Base-by-base conservation (phyloP, 2,113 vertebrate species). In the Lipophrys pholis region DNA sequence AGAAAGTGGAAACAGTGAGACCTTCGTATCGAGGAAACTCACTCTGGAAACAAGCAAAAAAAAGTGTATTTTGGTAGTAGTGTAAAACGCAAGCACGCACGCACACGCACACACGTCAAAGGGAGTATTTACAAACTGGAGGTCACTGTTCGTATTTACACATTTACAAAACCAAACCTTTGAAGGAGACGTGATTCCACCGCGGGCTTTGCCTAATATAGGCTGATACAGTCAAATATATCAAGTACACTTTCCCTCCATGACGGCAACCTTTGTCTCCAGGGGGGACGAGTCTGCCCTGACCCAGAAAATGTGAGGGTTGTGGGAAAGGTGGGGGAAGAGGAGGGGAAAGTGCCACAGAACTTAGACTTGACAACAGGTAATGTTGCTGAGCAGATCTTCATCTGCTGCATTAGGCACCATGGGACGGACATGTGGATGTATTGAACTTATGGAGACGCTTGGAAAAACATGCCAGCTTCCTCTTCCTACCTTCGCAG, bases 201-300 rank as follows among this genome's bases (percentile, higher is more conserved):
- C 50, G 43, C 36, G 54, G 75, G 74, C 81, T 69, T 45, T 0
- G 88, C 91, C 91, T 92, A 92, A 91, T 89, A 90, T 92, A 92
- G 91, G 91, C 90, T 77, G 70, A 89, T 83, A 84, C 66, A 82
- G 72, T 74, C 51, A 72, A 81, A 83, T 60, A 78, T 35, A 56
- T 76, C 63, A 72, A 78, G 73, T 74, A 78, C 56, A 68, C 76
- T 75, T 78, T 78, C 62, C 65, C 74, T 82, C 80, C 57, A 52
- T 71, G 73, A 71, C 38, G 14, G 59, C 39, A 40, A 73, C 69
- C 76, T 82, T 77, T 49, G 73, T 84, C 85, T 88, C 76, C 45
- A 54, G 21, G 67, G 63, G 85, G 35, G 71, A 52, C 11, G 9
- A 73, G 72, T 75, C 54, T 4, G 38, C 60, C 73, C 74, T 76